Base-by-base conservation (phyloP, 1,140 invertebrate species). In the Drosophila obscura region DNA sequence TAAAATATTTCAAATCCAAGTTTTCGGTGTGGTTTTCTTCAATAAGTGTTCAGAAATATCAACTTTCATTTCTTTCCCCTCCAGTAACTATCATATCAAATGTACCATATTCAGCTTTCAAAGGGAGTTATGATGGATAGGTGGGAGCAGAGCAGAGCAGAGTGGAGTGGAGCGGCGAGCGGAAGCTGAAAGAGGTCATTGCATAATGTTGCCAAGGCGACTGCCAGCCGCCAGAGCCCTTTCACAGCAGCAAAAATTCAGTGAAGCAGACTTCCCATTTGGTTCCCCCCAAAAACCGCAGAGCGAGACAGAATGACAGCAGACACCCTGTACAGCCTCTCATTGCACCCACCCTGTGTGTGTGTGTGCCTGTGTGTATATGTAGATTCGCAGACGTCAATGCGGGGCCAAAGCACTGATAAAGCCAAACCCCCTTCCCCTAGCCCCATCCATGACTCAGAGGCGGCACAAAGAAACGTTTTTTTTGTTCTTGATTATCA, bases 181-280 rank as follows among this genome's bases (percentile, higher is more conserved):
- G 48, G 50, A 58, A 46, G 61, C 22, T 31, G 19, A 39, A 28
- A 62, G 44, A 53, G 13, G 41, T 61, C 16, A 4, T 65, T 57
- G 15, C 35, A 59, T 45, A 44, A 51, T 61, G 41, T 60, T 64
- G 55, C 69, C 35, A 39, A 39, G 16, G 53, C 62, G 65, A 79
- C 76, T 68, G 76, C 59, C 15, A 46, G 26, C 11, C 5, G 2
- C 11, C n/a, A 28, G 43, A 41, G 19, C 19, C 53, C 55, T 59
- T 78, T 67, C 57, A 56, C 49, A 60, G 31, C 11, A 13, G 11
- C 35, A 13, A 46, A 58, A 67, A 66, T 41, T 67, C 81, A 85
- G 61, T 77, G 48, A 87, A 87, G 78, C 82, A 87, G 46, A 88
- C 78, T 87, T 87, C 82, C 82, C 74, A 73, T 84, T 75, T 67